Evolutionary conservation across 2,888 invertebrate genomes (phyloP).

Genomic region (Mechanitis mazaeus): DNA sequence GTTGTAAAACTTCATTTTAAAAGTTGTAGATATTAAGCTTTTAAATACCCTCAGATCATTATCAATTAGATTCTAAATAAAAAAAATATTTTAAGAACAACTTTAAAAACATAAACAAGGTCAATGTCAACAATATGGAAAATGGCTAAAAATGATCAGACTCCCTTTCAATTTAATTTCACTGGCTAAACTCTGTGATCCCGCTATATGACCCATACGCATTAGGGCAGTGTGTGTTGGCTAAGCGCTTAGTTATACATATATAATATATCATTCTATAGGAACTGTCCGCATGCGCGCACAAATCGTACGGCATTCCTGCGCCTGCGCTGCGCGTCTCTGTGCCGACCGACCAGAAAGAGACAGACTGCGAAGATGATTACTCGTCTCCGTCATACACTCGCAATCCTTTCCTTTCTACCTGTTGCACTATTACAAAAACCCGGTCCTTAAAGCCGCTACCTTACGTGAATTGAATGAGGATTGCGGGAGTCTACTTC

Average conservation of each 20-base stretch:
- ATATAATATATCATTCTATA: slow-evolving; percentile 46
- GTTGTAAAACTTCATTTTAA: too few relatives aligned
- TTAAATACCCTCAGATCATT: slow-evolving; percentile 12
- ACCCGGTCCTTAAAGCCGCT: slow-evolving; percentile 76
- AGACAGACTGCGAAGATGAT: slow-evolving; percentile 45
- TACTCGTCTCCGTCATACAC: slow-evolving; percentile 56
- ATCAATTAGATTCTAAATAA: background rate
- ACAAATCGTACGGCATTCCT: slow-evolving; percentile 77
- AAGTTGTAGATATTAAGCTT: too few relatives aligned
- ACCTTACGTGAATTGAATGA: slow-evolving; percentile 76
- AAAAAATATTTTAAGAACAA: background rate
- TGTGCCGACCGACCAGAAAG: slow-evolving; percentile 41
- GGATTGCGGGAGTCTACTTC: slow-evolving; percentile 72
- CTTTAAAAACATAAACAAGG: slow-evolving; percentile 12
- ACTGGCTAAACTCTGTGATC: slow-evolving; percentile 74
- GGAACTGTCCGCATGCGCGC: slow-evolving; percentile 62
- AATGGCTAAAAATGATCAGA: slow-evolving; percentile 70
- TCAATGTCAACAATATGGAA: slow-evolving; percentile 35
- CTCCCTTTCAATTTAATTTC: slow-evolving; percentile 76
- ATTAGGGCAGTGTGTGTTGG: slow-evolving; percentile 76
- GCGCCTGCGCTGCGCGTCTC: slow-evolving; percentile 44
- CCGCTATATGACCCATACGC: slow-evolving; percentile 76
- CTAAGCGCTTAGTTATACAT: slow-evolving; percentile 56
- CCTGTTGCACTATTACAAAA: slow-evolving; percentile 76
- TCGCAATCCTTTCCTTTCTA: slow-evolving; percentile 77